phyloP scores from a whole-genome alignment of 2,113 vertebrate genomes.

The Numida meleagris region DNA sequence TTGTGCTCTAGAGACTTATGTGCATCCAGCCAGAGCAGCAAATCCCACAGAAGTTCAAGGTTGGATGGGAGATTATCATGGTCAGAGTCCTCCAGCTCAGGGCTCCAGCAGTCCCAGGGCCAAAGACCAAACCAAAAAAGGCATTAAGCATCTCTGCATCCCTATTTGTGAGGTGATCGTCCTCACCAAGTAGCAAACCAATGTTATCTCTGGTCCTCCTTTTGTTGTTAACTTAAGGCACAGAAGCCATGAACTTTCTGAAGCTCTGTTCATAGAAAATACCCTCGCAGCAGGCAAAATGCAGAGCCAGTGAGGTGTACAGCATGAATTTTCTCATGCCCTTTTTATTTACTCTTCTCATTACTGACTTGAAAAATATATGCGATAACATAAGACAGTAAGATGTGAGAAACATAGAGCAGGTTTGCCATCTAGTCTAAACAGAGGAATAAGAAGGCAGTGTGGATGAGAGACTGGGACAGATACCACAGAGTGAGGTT shows the following conservation, averaged over 20 bases:
- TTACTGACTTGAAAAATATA: neutral
- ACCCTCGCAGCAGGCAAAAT: neutral
- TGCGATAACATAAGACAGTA: neutral
- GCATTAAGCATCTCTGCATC: too few species aligned
- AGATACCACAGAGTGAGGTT: neutral
- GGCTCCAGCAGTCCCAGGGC: too few species aligned
- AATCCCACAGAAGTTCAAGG: too few species aligned
- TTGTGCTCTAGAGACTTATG: neutral
- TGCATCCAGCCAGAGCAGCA: neutral
- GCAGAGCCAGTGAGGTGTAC: neutral
- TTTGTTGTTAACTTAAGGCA: neutral
- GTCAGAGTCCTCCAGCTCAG: too few species aligned
- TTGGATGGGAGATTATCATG: too few species aligned
- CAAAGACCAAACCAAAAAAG: too few species aligned
- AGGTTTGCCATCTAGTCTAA: neutral
- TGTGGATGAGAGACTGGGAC: neutral
- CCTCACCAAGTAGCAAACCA: neutral
- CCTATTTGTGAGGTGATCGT: neutral
- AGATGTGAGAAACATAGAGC: neutral
- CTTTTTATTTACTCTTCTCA: neutral
- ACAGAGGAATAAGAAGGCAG: slow-evolving; percentile 7
- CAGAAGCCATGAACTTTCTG: neutral
- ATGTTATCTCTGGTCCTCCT: neutral
- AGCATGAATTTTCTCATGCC: neutral
- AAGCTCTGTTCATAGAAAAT: neutral